These are phyloP conservation scores for Drosophila sp. DNA, from an alignment of 1,140 invertebrate species.

Conservation along the genomic window DNA sequence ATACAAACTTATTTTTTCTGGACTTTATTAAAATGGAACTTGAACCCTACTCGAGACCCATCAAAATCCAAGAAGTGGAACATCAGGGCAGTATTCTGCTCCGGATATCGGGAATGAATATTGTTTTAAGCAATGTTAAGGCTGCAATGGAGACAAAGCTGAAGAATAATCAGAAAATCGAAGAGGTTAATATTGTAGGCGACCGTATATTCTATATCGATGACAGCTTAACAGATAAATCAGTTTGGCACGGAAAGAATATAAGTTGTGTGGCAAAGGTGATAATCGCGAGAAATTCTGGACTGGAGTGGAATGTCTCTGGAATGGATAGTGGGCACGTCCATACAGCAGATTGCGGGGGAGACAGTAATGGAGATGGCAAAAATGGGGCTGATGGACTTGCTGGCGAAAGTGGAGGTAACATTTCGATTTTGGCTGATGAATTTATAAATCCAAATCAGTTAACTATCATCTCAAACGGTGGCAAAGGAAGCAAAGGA, in stretches of 20 bases:
- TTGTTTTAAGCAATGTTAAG: background rate
- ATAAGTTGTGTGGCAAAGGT: slow-evolving; percentile 4
- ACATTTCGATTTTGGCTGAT: slow-evolving; percentile 11
- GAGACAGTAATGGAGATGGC: background rate
- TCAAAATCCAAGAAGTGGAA: background rate
- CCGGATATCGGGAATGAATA: background rate
- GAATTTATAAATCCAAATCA: background rate
- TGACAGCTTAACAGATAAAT: background rate
- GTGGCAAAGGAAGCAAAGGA: slow-evolving; percentile 1
- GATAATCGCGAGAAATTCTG: background rate
- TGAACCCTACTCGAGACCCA: background rate
- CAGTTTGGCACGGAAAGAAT: slow-evolving; percentile 8
- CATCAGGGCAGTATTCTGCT: background rate
- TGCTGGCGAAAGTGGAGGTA: slow-evolving; percentile 11
- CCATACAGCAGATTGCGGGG: background rate
- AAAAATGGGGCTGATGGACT: slow-evolving; percentile 14
- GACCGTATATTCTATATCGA: slow-evolving; percentile 6
- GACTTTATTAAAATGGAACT: background rate
- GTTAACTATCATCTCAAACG: slow-evolving; percentile 1
- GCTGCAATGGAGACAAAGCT: background rate
- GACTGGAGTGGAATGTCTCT: background rate
- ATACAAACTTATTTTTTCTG: background rate
- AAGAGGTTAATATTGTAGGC: background rate
- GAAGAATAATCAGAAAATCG: background rate
- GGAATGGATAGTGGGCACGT: background rate